A percentile compares a stretch with the other conserved stretches of the same genome.
Conservation (phyloP, 2,888 invertebrate genomes). For the Danaus chrysippus region DNA sequence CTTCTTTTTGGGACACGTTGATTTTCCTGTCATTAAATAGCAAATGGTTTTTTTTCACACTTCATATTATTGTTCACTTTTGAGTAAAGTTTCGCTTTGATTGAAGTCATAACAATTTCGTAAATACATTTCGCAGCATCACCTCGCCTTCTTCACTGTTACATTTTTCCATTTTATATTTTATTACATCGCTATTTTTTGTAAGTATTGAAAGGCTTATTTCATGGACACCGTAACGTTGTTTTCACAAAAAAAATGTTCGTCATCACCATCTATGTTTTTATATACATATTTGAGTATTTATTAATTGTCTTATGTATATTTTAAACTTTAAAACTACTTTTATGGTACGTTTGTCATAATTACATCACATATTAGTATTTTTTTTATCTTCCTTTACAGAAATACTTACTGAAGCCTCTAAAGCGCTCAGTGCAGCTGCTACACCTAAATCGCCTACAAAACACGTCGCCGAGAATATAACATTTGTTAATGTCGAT, state of each 20-base stretch:
- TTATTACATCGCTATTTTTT: conserved; percentile 33
- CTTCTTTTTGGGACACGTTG: conserved; percentile 43
- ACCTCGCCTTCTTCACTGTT: conserved; percentile 55
- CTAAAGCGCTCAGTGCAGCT: conserved; percentile 58
- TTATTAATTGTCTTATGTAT: neutral
- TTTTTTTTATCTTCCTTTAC: conserved; percentile 47
- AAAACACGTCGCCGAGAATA: conserved; percentile 69
- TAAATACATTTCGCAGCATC: conserved; percentile 48
- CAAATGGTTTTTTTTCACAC: conserved; percentile 43
- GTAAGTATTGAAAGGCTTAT: conserved; percentile 37
- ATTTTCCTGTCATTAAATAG: conserved; percentile 54
- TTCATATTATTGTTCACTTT: conserved; percentile 56
- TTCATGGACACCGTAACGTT: conserved; percentile 26
- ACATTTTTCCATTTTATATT: conserved; percentile 37
- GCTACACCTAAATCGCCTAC: conserved; percentile 71
- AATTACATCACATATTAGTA: neutral
- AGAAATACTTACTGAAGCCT: conserved; percentile 63
- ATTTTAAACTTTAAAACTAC: neutral
- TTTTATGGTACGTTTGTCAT: neutral
- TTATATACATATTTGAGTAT: neutral
- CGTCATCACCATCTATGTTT: neutral
- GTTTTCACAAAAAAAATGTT: neutral
- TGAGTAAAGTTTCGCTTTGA: conserved; percentile 79
- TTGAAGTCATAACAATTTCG: conserved; percentile 54
- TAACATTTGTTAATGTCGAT: conserved; percentile 71